These are phyloP conservation scores for Drosophila infuscata DNA, from an alignment of 2,888 invertebrate genomes.

Conservation along the genomic window DNA sequence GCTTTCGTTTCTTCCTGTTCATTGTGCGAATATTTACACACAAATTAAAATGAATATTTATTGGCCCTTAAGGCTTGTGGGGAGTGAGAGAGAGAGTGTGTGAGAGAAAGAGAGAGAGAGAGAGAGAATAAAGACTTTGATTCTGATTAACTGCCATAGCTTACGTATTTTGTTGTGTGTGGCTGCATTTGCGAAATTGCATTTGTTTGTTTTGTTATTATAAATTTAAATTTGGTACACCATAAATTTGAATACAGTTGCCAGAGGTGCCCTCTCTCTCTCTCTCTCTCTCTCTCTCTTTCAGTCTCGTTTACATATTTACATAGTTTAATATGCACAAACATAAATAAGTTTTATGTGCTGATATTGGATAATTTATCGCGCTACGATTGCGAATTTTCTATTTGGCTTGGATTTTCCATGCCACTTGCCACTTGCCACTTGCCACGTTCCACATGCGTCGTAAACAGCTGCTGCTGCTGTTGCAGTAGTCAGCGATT, in stretches of 20 bases:
- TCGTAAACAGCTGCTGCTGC: slow-evolving; percentile 40
- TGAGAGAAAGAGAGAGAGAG: not conserved
- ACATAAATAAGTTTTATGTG: slow-evolving; percentile 71
- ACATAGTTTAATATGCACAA: slow-evolving; percentile 58
- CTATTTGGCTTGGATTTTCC: slow-evolving; percentile 27
- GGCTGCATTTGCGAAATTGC: slow-evolving; percentile 59
- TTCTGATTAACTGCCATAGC: slow-evolving; percentile 75
- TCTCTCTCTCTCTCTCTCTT: not conserved
- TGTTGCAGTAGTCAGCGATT: slow-evolving; percentile 17
- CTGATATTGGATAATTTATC: slow-evolving; percentile 68
- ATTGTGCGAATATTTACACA: slow-evolving; percentile 61
- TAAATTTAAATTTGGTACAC: slow-evolving; percentile 82
- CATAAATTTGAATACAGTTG: slow-evolving; percentile 75
- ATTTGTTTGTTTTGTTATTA: slow-evolving; percentile 78
- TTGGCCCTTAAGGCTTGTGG: slow-evolving; percentile 46
- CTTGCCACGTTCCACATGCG: slow-evolving; percentile 8
- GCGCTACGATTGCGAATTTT: slow-evolving; percentile 51
- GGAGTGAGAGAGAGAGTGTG: not conserved
- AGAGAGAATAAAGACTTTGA: slow-evolving; percentile 55
- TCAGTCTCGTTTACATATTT: slow-evolving; percentile 31
- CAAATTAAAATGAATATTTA: slow-evolving; percentile 78
- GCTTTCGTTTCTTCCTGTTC: slow-evolving; percentile 60
- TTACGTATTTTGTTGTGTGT: slow-evolving; percentile 20
- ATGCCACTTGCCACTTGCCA: slow-evolving; percentile 1
- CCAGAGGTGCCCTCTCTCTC: slow-evolving; percentile 37